phyloP scores from a whole-genome alignment of 1,140 invertebrate species.

The Bradysia coprophila region DNA sequence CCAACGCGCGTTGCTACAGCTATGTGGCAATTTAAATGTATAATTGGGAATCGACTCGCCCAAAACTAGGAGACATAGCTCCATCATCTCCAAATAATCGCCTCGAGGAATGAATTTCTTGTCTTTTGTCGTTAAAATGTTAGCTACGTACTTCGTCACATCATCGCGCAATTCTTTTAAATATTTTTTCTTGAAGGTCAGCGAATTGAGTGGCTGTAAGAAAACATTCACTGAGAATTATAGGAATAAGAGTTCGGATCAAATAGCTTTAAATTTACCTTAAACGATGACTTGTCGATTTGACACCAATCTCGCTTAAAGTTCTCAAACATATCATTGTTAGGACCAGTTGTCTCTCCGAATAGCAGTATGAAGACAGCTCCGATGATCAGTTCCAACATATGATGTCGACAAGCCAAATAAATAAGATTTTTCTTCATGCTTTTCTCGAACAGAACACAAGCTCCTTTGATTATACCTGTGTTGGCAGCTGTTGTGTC shows the following conservation, averaged over 20 bases:
- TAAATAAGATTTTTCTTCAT: slow-evolving; percentile 7
- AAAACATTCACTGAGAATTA: too few relatives aligned
- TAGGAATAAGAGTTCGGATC: too few relatives aligned
- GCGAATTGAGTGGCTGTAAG: too few relatives aligned
- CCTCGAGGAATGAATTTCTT: slow-evolving; percentile 11
- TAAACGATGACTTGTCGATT: slow-evolving; percentile 5
- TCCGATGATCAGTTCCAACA: slow-evolving; percentile 8
- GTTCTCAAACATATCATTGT: slow-evolving; percentile 7
- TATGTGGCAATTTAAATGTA: too few relatives aligned
- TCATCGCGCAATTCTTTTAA: not conserved
- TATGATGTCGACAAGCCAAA: slow-evolving; percentile 10
- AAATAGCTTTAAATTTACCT: too few relatives aligned
- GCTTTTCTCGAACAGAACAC: slow-evolving; percentile 1
- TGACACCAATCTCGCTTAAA: slow-evolving; percentile 11
- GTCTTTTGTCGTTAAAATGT: slow-evolving; percentile 7
- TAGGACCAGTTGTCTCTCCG: not conserved
- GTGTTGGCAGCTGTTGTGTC: not conserved
- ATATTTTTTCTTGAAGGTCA: not conserved
- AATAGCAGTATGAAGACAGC: not conserved
- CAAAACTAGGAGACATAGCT: slow-evolving; percentile 23
- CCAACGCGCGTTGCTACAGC: slow-evolving; percentile 18
- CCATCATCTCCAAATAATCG: slow-evolving; percentile 23
- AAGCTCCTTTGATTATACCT: not conserved
- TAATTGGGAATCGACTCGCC: slow-evolving; percentile 16
- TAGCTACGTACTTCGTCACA: slow-evolving; percentile 6